A percentile compares a stretch with the other conserved stretches of the same genome.
phyloP scores from a whole-genome alignment of 2,113 vertebrate genomes.

The Hyla sarda region DNA sequence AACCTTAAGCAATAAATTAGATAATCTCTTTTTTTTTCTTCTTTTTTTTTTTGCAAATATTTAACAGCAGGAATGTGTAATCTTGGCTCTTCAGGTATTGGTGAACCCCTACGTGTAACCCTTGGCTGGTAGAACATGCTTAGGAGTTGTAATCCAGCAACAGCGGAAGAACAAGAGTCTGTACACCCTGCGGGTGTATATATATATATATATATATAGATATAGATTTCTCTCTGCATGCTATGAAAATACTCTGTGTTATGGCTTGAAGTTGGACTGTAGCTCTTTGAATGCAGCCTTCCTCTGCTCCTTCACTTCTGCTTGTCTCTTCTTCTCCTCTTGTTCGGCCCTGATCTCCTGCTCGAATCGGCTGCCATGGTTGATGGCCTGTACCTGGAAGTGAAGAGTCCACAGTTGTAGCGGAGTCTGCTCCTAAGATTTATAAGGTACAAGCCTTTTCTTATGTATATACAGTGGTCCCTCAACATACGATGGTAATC shows the following conservation, averaged over 20 bases:
- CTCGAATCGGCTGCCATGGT: slow-evolving; percentile 84
- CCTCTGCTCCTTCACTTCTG: slow-evolving; percentile 87
- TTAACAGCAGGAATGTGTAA: background rate
- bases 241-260: background rate
- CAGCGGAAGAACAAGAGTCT: rapidly evolving
- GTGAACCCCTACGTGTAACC: background rate
- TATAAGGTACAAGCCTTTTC: background rate
- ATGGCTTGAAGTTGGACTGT: slow-evolving; percentile 88
- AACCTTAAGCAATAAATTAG: background rate
- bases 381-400: slow-evolving; percentile 86
- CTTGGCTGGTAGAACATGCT: background rate
- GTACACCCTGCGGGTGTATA: slow-evolving; percentile 7
- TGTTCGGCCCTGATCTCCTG: slow-evolving; percentile 94
- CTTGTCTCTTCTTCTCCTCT: slow-evolving; percentile 90
- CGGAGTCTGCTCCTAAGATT: background rate
- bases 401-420: rapidly evolving
- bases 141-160: background rate
- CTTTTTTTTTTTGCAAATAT: slow-evolving; percentile 3
- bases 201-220: slow-evolving; percentile 35
- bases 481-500: no score
- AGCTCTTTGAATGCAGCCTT: slow-evolving; percentile 91
- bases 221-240: slow-evolving; percentile 40
- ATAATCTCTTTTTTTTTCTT: background rate
- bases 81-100: background rate
- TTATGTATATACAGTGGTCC: slow-evolving; percentile 10